Evolutionary conservation across 2,888 invertebrate genomes (phyloP).

Genomic region (Rhyacophila evoluta): DNA sequence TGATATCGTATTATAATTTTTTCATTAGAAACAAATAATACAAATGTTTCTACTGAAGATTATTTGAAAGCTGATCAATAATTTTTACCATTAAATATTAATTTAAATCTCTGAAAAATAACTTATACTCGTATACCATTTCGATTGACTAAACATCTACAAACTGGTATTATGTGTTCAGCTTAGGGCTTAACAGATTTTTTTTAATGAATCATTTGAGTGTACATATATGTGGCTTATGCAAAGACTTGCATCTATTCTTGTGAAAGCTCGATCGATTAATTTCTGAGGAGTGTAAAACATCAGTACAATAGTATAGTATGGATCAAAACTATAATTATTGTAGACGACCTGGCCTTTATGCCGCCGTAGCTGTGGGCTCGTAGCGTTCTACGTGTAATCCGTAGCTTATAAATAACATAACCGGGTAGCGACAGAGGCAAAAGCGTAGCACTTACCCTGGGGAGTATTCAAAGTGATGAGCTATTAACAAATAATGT

Average conservation of each 20-base stretch:
- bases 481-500: slow-evolving; percentile 19
- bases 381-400: not conserved
- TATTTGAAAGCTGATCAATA: no score
- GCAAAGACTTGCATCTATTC: not conserved
- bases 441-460: slow-evolving; percentile 16
- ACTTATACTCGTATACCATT: no score
- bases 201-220: no score
- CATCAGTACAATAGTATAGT: not conserved
- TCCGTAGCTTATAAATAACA: slow-evolving; percentile 17
- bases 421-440: not conserved
- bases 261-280: not conserved
- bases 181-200: no score
- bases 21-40: no score
- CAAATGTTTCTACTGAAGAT: no score
- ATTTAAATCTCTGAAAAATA: no score
- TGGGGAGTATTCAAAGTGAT: slow-evolving; percentile 8
- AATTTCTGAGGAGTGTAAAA: not conserved
- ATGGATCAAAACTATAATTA: not conserved
- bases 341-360: not conserved
- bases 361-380: not conserved
- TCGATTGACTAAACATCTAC: no score
- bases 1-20: no score
- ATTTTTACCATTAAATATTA: no score
- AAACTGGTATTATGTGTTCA: no score
- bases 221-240: no score